A percentile compares a stretch with the other conserved stretches of the same genome.
These are phyloP conservation scores for Cotesia vestalis DNA, from an alignment of 1,140 invertebrate species.

Conservation along the genomic window DNA sequence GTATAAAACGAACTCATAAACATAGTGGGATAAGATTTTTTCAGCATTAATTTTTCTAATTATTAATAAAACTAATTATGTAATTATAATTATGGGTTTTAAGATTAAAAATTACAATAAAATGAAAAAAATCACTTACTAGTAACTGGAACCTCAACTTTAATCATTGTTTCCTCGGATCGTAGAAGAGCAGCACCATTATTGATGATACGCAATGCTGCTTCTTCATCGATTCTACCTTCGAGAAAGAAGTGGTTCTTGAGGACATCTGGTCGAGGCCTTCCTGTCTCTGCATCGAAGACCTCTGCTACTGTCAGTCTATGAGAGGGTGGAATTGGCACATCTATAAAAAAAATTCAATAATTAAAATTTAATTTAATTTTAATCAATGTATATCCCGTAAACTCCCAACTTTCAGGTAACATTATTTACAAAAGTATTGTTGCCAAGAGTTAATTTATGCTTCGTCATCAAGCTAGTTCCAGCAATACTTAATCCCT, in stretches of 20 bases:
- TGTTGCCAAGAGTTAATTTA: too few species aligned
- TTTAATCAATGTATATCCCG: background rate
- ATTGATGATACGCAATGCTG: constrained; percentile 96
- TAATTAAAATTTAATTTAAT: background rate
- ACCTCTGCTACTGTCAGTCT: constrained; percentile 96
- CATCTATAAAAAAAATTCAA: constrained; percentile 70
- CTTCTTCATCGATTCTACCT: constrained; percentile 97
- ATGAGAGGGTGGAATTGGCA: constrained; percentile 96
- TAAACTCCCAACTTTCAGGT: background rate
- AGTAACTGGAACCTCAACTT: constrained; percentile 99
- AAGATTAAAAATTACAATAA: too few species aligned
- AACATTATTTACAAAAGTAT: too few species aligned
- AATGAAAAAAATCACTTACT: constrained; percentile 65
- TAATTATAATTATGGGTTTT: too few species aligned
- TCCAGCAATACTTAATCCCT: too few species aligned
- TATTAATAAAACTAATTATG: too few species aligned
- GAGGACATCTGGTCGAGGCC: constrained; percentile 94
- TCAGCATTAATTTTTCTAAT: too few species aligned
- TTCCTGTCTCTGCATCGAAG: constrained; percentile 92
- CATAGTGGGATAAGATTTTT: too few species aligned
- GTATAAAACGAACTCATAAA: too few species aligned
- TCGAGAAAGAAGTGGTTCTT: constrained; percentile 99
- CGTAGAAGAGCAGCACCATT: constrained; percentile 95
- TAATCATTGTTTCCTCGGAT: constrained; percentile 99
- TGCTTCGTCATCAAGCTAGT: too few species aligned